These are phyloP conservation scores for Nomada fucata DNA, from an alignment of 2,888 invertebrate species.

Conservation along the genomic window DNA sequence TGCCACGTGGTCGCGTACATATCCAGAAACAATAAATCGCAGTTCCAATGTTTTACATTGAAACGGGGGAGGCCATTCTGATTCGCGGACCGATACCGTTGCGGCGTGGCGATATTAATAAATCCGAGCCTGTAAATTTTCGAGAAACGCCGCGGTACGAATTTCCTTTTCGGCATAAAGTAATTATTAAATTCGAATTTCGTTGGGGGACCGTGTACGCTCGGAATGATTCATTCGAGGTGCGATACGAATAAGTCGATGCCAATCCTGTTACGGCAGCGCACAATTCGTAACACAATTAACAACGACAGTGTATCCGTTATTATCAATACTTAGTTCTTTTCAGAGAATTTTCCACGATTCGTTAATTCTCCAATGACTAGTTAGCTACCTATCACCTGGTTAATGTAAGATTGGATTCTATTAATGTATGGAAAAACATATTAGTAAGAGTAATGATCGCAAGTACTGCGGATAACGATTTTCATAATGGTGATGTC, in stretches of 20 bases:
- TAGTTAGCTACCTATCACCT: too few relatives aligned
- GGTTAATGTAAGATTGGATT: background rate
- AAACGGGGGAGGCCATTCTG: constrained; percentile 24
- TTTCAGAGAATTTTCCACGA: background rate
- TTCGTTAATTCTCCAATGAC: background rate
- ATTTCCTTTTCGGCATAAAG: background rate
- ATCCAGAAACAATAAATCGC: constrained; percentile 33
- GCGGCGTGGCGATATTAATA: constrained; percentile 27
- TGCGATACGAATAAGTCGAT: background rate
- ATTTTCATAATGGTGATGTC: constrained; percentile 22
- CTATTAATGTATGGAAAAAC: background rate
- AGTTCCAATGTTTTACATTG: constrained; percentile 12
- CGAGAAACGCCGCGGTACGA: background rate
- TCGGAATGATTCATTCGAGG: background rate
- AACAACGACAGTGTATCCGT: background rate
- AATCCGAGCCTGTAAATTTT: background rate
- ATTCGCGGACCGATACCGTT: constrained; percentile 17
- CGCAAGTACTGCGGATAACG: background rate
- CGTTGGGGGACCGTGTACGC: background rate
- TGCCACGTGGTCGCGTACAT: constrained; percentile 10
- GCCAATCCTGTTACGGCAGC: background rate
- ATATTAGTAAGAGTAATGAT: background rate
- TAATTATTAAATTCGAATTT: background rate
- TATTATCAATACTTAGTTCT: background rate
- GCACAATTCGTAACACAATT: background rate